Evolutionary conservation across 2,113 vertebrate species (phyloP).

Genomic region (Larimichthys crocea): DNA sequence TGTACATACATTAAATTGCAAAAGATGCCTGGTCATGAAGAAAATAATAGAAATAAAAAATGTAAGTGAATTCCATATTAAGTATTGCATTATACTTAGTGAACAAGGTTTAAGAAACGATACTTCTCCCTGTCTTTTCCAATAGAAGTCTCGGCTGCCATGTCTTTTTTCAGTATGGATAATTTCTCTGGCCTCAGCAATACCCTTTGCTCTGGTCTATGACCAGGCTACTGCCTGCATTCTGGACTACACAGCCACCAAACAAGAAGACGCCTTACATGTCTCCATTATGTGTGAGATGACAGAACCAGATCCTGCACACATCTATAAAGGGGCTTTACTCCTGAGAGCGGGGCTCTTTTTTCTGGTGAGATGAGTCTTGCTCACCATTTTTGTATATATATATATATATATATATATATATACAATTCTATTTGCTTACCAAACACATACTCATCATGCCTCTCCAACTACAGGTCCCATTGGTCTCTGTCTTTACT

Average conservation of each 20-base stretch:
- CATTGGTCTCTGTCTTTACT: conserved; percentile 78
- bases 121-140: conserved; percentile 8
- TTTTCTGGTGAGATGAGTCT: conserved; percentile 71
- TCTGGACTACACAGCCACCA: conserved; percentile 81
- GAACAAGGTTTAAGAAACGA: background rate
- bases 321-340: conserved; percentile 81
- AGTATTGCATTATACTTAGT: background rate
- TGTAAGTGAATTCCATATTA: background rate
- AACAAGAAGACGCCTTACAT: conserved; percentile 75
- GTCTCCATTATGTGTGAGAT: conserved; percentile 86
- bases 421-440: background rate
- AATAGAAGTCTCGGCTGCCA: conserved; percentile 74
- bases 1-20: background rate
- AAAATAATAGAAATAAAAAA: background rate
- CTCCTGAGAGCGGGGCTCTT: conserved; percentile 80
- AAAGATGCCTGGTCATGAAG: background rate
- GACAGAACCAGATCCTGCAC: conserved; percentile 81
- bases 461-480: conserved; percentile 59
- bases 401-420: too few relatives aligned
- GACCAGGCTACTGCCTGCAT: conserved; percentile 81
- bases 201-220: conserved; percentile 84
- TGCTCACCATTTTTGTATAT: background rate
- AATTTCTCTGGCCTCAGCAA: conserved; percentile 76
- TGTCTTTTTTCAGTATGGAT: conserved; percentile 81
- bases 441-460: conserved; percentile 4